These are phyloP conservation scores for Oriolus oriolus DNA, from an alignment of 2,113 vertebrate species.

Conservation along the genomic window DNA sequence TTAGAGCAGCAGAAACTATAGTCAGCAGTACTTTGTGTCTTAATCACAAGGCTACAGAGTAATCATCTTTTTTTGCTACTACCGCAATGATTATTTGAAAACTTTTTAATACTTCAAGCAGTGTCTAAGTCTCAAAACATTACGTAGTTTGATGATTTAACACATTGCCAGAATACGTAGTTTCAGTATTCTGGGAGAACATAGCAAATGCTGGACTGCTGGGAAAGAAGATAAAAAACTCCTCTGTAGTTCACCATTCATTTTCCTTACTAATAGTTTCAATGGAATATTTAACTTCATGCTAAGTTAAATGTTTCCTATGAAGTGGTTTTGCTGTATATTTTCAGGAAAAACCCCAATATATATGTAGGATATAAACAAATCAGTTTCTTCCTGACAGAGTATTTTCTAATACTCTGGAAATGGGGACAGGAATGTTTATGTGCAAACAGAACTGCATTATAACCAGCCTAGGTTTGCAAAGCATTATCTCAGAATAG, in stretches of 20 bases:
- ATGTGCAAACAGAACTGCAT: background rate
- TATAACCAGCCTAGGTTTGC: background rate
- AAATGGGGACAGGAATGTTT: background rate
- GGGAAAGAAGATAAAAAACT: background rate
- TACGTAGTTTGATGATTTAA: background rate
- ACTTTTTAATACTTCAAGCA: background rate
- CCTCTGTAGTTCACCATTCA: accelerated
- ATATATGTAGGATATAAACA: background rate
- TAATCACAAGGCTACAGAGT: background rate
- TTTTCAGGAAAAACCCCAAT: background rate
- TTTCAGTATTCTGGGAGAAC: background rate
- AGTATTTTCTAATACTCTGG: background rate
- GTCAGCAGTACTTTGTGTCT: background rate
- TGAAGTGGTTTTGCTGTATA: background rate
- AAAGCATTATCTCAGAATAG: background rate
- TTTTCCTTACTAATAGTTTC: background rate
- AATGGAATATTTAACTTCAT: background rate
- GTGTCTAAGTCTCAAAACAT: background rate
- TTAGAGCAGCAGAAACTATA: background rate
- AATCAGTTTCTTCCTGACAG: background rate
- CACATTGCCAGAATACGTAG: background rate
- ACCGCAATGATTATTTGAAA: background rate
- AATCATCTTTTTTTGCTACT: background rate
- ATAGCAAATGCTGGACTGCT: background rate
- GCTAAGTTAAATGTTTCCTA: background rate